Percentiles rank a stretch among this genome's conserved stretches.
Evolutionary conservation across 2,888 invertebrate genomes (phyloP).

Genomic region (Gryllus longicercus): DNA sequence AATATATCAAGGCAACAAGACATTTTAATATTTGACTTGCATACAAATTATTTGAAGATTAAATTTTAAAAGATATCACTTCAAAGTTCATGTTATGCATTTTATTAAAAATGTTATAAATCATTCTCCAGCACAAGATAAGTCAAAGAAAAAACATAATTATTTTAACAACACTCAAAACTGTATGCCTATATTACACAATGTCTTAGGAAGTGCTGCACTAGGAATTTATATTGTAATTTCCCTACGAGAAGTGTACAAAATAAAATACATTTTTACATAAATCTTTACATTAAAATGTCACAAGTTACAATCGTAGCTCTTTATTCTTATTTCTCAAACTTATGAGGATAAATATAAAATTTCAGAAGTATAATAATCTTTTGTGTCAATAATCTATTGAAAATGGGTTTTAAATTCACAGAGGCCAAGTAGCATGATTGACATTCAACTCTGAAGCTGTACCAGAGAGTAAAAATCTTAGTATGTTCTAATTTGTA

Average conservation of each 20-base stretch:
- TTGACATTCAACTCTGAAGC: constrained; percentile 11
- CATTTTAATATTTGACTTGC: neutral
- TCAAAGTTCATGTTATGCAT: neutral
- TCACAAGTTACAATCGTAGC: constrained; percentile 7
- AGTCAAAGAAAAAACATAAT: neutral
- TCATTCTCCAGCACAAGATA: constrained; percentile 17
- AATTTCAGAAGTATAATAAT: neutral
- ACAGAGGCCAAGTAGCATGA: constrained; percentile 8
- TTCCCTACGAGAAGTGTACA: neutral
- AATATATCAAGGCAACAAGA: neutral
- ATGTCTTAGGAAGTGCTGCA: neutral
- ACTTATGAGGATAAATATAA: neutral
- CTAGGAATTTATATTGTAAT: neutral
- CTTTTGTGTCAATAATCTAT: neutral
- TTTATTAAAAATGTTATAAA: constrained; percentile 17
- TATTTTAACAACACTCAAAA: neutral
- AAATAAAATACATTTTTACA: constrained; percentile 3
- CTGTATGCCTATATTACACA: neutral
- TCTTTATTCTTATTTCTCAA: neutral
- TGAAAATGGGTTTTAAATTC: constrained; percentile 10
- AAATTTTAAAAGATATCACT: neutral
- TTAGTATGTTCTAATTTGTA: neutral
- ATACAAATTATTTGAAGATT: neutral
- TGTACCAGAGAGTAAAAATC: constrained; percentile 10
- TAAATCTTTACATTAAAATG: constrained; percentile 9